Base-by-base conservation (phyloP, 2,888 invertebrate species). In the Lithophane semibrunnea region DNA sequence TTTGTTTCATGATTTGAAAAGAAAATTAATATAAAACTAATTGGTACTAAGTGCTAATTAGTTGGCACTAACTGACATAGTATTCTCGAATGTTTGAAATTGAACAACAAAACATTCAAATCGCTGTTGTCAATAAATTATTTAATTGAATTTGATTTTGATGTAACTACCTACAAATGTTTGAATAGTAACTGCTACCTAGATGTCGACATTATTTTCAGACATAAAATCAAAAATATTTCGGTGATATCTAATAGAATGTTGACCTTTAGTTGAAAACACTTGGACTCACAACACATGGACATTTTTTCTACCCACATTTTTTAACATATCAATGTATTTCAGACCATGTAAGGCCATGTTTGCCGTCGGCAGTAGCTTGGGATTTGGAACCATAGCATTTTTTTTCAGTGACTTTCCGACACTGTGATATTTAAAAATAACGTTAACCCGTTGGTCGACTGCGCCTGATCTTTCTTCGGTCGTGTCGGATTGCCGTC, bases 101-200 rank as follows among this genome's bases (percentile, higher is more conserved):
- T 60, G 2, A 54, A 61, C 61, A 29, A n/a, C 3, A 42, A 61
- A 42, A 52, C 8, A 49, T 61, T 73, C 24, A 44, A 73, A 61
- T n/a, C 3, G 12, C 9, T n/a, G 13, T 4, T 37, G 37, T 16
- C 3, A 16, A 21, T 16, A 42, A 24, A 52, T 24, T 29, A 16
- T n/a, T 16, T 42, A 52, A 52, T 60, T 73, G 16, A 52, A 73
- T 29, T 61, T 29, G 21, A 60, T 74, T 42, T 29, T n/a, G 12
- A n/a, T 47, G 13, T 58, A 29, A 0, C 29, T 29, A 29, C 29
- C 29, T 29, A 71, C 18, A 71, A 5, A n/a, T 47, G 7, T 37
- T 18, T 12, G 2, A 18, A n/a, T 42, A 49, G 12, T 24, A 16
- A 16, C 16, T n/a, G 24, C 9, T 61, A 37, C 21, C 1, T 29